These are phyloP conservation scores for Palythoa heliodiscus DNA, from an alignment of 92 coral and sea anemone species.

Conservation along the genomic window DNA sequence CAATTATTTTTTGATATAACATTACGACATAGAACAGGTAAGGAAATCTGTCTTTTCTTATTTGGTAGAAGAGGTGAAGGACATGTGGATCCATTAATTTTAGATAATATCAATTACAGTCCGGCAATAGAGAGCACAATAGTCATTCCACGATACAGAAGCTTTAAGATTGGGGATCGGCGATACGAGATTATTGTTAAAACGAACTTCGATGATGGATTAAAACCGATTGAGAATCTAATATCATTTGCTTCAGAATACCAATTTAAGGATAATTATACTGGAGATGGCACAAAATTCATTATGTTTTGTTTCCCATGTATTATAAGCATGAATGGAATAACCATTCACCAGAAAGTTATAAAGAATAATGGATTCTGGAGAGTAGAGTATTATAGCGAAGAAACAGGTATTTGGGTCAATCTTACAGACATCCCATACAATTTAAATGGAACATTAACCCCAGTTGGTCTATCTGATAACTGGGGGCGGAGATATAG, in stretches of 20 bases:
- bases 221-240: neutral
- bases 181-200: slow-evolving; percentile 4
- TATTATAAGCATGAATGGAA: neutral
- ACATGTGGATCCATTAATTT: neutral
- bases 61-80: neutral
- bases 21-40: neutral
- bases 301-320: neutral
- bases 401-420: neutral
- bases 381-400: neutral
- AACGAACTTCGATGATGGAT: neutral
- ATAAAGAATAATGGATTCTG: neutral
- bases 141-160: neutral
- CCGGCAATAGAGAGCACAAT: no score
- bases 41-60: slow-evolving; percentile 1
- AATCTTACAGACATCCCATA: neutral
- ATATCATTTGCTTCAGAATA: neutral
- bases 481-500: neutral
- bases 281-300: neutral
- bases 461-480: neutral
- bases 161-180: neutral
- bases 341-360: neutral
- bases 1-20: no score
- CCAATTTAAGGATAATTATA: neutral
- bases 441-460: neutral
- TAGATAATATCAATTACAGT: neutral